A percentile compares a stretch with the other conserved stretches of the same genome.
Evolutionary conservation across 2,797 vertebrate genomes (phyloP).

Genomic region (Crax fasciolata): DNA sequence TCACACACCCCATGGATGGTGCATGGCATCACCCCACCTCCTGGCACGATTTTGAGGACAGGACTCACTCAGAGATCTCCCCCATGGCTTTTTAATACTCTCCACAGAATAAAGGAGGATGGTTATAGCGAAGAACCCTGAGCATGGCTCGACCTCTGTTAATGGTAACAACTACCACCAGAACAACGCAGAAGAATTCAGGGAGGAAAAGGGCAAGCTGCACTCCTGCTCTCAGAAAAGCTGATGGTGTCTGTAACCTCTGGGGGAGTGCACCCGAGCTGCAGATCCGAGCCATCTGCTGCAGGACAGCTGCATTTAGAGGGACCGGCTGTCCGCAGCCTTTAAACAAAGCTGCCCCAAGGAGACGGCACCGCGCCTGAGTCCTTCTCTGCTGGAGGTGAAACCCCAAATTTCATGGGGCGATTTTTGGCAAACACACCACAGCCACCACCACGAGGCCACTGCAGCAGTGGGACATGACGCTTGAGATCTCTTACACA

Average conservation of each 20-base stretch:
- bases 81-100: not conserved
- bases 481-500: conserved; percentile 29
- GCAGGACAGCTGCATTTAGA: not conserved
- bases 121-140: not conserved
- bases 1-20: not conserved
- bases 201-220: not conserved
- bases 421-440: not conserved
- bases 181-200: not conserved
- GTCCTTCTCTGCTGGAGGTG: not conserved
- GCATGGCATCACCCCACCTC: not conserved
- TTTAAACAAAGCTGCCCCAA: not conserved
- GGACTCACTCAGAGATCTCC: not conserved
- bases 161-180: not conserved
- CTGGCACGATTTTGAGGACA: not conserved
- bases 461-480: conserved; percentile 5
- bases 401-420: not conserved
- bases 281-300: not conserved
- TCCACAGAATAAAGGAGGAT: not conserved
- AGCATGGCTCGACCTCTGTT: not conserved
- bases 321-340: accelerated
- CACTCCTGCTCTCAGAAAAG: not conserved
- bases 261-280: not conserved
- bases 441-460: not conserved
- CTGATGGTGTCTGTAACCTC: not conserved
- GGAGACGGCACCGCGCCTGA: not conserved